phyloP scores from a whole-genome alignment of 1,140 invertebrate genomes.

The Eriosoma lanigerum region DNA sequence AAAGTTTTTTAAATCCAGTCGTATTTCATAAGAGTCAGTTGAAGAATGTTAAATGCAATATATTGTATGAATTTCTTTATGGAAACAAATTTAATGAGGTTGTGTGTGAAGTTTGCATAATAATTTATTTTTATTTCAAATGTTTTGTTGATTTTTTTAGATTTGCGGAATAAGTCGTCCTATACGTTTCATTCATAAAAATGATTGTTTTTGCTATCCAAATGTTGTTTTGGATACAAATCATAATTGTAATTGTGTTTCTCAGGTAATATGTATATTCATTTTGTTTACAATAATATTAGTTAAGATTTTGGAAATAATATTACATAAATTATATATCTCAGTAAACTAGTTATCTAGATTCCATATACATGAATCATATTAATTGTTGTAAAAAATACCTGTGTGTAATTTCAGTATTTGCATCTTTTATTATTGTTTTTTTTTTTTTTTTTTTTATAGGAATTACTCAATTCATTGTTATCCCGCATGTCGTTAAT shows the following conservation, averaged over 20 bases:
- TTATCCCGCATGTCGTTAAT: neutral
- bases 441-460: neutral
- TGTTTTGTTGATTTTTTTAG: neutral
- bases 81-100: conserved; percentile 40
- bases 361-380: too few relatives aligned
- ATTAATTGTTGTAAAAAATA: too few relatives aligned
- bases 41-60: conserved; percentile 26
- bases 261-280: neutral
- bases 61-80: conserved; percentile 32
- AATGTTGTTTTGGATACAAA: neutral
- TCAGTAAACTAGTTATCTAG: too few relatives aligned
- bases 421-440: too few relatives aligned
- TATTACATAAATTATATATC: too few relatives aligned
- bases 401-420: too few relatives aligned
- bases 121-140: neutral
- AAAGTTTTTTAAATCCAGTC: neutral
- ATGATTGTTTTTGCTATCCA: conserved; percentile 30
- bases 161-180: conserved; percentile 32
- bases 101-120: neutral
- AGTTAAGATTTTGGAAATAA: too few relatives aligned
- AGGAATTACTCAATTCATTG: conserved; percentile 31
- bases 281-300: too few relatives aligned
- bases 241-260: neutral
- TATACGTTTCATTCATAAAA: conserved; percentile 36
- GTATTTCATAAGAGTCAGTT: conserved; percentile 11